These are phyloP conservation scores for Avahi laniger DNA, from an alignment of 2,797 vertebrate species.

Conservation along the genomic window DNA sequence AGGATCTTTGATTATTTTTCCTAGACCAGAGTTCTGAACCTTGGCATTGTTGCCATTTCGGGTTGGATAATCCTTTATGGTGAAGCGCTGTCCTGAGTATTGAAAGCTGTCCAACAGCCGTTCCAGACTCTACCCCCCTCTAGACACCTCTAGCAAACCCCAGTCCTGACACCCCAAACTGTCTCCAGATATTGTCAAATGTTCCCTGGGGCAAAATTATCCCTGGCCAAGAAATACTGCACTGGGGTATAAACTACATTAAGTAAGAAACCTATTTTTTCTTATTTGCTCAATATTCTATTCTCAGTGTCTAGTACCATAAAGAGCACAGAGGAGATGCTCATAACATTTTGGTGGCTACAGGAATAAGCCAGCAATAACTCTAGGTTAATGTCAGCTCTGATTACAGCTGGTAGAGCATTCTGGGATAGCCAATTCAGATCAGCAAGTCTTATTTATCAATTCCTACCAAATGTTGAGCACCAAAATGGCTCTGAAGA, in stretches of 20 bases:
- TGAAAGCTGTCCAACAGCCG: not conserved
- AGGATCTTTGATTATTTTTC: not conserved
- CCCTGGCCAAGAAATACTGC: accelerated
- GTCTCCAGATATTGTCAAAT: not conserved
- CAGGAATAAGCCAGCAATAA: not conserved
- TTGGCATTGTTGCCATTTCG: accelerated
- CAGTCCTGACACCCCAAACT: no score
- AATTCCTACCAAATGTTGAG: accelerated
- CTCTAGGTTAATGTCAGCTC: not conserved
- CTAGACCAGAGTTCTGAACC: not conserved
- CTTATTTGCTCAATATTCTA: accelerated
- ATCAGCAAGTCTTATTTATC: no score
- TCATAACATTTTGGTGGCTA: accelerated
- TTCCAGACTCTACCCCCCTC: no score
- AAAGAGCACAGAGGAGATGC: accelerated
- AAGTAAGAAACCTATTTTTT: not conserved
- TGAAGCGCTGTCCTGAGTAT: no score
- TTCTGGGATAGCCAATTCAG: accelerated
- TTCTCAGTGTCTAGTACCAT: accelerated
- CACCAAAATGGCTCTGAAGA: not conserved
- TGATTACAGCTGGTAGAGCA: accelerated
- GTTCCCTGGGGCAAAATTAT: not conserved
- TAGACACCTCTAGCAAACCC: accelerated
- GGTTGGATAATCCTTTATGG: accelerated
- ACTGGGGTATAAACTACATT: accelerated